Evolutionary conservation across 2,888 invertebrate species (phyloP).

Genomic region (Drosophila multiciliata): DNA sequence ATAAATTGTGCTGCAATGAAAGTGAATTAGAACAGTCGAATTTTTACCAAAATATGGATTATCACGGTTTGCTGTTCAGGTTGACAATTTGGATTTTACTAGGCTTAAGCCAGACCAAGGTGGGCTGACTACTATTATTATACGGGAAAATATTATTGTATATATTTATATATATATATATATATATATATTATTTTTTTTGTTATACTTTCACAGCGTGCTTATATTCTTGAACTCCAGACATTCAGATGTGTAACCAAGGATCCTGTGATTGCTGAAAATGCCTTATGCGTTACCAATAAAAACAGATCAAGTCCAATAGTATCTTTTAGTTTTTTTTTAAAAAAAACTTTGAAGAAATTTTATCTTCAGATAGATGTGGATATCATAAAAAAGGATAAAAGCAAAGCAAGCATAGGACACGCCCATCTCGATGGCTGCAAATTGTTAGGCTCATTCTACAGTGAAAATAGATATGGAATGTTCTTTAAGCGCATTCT

Average conservation of each 20-base stretch:
- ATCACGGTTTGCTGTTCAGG: not conserved
- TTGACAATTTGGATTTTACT: not conserved
- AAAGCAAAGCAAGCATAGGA: slow-evolving; percentile 44
- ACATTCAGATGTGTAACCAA: slow-evolving; percentile 21
- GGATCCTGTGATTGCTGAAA: not conserved
- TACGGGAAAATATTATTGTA: not conserved
- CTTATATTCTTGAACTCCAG: slow-evolving; percentile 7
- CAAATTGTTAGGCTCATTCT: slow-evolving; percentile 34
- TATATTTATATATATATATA: not conserved
- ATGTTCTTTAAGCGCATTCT: slow-evolving; percentile 39
- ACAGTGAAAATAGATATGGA: slow-evolving; percentile 21
- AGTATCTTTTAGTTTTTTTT: not conserved
- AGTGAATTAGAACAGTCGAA: not conserved
- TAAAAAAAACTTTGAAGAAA: not conserved
- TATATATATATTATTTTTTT: not conserved
- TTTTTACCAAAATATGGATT: slow-evolving; percentile 12
- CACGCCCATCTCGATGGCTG: slow-evolving; percentile 56
- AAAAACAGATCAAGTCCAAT: slow-evolving; percentile 4
- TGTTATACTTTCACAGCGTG: not conserved
- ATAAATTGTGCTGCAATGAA: not conserved
- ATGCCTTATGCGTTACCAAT: slow-evolving; percentile 13
- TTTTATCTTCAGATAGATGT: not conserved
- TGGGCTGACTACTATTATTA: not conserved
- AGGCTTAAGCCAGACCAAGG: slow-evolving; percentile 8
- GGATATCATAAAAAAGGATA: slow-evolving; percentile 46